A percentile compares a stretch with the other conserved stretches of the same genome.
Evolutionary conservation across 2,888 invertebrate species (phyloP).

Genomic region (Monopis laevigella): DNA sequence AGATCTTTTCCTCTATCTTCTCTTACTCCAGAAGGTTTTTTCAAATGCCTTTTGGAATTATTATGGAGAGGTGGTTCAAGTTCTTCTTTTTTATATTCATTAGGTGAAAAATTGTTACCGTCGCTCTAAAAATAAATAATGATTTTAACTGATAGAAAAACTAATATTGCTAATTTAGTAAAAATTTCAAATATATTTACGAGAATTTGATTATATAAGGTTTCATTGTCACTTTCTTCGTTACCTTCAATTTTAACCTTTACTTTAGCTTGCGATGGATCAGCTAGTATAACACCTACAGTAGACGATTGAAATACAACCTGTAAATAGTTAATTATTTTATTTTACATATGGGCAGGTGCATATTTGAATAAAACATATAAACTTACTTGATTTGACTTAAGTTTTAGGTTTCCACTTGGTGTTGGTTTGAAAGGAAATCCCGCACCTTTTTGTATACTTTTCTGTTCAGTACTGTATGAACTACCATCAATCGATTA

Average conservation of each 20-base stretch:
- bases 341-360: not conserved
- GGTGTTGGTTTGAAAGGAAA: slow-evolving; percentile 75
- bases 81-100: no score
- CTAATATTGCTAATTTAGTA: no score
- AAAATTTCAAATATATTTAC: not conserved
- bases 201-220: not conserved
- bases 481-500: slow-evolving; percentile 27
- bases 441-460: slow-evolving; percentile 31
- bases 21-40: slow-evolving; percentile 16
- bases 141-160: no score
- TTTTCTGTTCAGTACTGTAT: slow-evolving; percentile 32
- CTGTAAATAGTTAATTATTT: slow-evolving; percentile 35
- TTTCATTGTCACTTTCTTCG: slow-evolving; percentile 32
- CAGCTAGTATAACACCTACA: slow-evolving; percentile 73
- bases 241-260: slow-evolving; percentile 64
- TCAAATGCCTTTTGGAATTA: not conserved
- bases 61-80: no score
- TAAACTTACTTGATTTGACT: slow-evolving; percentile 70
- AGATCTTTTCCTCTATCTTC: slow-evolving; percentile 55
- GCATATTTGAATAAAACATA: slow-evolving; percentile 5
- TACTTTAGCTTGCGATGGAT: slow-evolving; percentile 72
- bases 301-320: slow-evolving; percentile 76
- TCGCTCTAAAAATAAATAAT: no score
- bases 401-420: slow-evolving; percentile 75
- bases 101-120: no score